phyloP scores from a whole-genome alignment of 64 coral and sea anemone species.

The Montipora efflorescens region DNA sequence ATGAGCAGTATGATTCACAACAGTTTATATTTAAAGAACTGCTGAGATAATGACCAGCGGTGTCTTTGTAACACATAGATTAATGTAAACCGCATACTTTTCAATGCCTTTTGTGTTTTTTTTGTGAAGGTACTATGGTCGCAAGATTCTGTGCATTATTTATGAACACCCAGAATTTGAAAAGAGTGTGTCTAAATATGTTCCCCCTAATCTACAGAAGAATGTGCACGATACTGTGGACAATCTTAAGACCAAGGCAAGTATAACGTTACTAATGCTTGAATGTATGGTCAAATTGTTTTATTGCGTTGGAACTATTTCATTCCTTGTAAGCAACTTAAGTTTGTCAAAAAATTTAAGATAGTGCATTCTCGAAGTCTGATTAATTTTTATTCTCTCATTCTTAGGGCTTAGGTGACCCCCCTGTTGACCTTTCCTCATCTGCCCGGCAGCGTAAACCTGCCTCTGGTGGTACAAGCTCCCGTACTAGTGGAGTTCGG shows the following conservation, averaged over 20 bases:
- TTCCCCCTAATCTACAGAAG: conserved; percentile 72
- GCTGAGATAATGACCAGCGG: too few species aligned
- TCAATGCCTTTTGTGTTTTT: neutral
- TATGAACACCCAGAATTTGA: conserved; percentile 98
- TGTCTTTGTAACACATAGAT: too few species aligned
- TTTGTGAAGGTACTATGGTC: conserved; percentile 87
- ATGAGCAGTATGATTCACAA: too few species aligned
- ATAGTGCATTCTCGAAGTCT: neutral
- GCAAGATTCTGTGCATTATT: conserved; percentile 84
- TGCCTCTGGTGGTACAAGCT: conserved; percentile 75
- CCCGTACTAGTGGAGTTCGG: conserved; percentile 42
- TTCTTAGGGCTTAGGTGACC: conserved; percentile 88
- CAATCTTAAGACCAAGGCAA: conserved; percentile 73
- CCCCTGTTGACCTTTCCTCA: conserved; percentile 82
- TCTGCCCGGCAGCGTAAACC: conserved; percentile 85
- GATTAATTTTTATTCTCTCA: neutral
- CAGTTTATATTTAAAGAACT: too few species aligned
- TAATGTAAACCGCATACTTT: neutral
- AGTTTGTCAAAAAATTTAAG: too few species aligned
- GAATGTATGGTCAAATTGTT: too few species aligned
- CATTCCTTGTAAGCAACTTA: too few species aligned
- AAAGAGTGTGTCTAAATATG: conserved; percentile 81
- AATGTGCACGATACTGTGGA: conserved; percentile 84
- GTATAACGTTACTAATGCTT: neutral
- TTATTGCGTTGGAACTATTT: too few species aligned